phyloP scores from a whole-genome alignment of 1,140 invertebrate genomes.

The Watersipora subatra region DNA sequence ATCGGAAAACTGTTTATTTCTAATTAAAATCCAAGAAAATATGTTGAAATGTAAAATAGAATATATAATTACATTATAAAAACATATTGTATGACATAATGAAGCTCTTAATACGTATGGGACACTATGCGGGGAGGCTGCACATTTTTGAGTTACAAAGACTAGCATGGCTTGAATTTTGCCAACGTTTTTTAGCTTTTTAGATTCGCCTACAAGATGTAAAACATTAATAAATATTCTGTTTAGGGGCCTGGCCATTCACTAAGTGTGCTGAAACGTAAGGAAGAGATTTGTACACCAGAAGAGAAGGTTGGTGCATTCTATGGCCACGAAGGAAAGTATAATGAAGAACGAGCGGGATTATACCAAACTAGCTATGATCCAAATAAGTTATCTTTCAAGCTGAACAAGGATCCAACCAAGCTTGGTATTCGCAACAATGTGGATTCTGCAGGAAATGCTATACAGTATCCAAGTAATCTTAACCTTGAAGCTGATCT shows the following conservation, averaged over 20 bases:
- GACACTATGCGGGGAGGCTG: too few species aligned
- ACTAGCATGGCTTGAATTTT: too few species aligned
- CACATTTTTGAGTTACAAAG: too few species aligned
- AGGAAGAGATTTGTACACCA: conserved; percentile 17
- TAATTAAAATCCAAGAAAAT: too few species aligned
- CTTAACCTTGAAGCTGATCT: conserved; percentile 22
- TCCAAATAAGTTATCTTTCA: conserved; percentile 21
- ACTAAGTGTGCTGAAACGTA: conserved; percentile 21
- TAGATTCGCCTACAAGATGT: too few species aligned
- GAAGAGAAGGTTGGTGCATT: conserved; percentile 24
- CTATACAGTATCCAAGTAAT: conserved; percentile 19
- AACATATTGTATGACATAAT: too few species aligned
- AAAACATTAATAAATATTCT: too few species aligned
- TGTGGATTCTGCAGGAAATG: conserved; percentile 22
- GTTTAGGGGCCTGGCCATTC: conserved; percentile 21
- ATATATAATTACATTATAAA: too few species aligned
- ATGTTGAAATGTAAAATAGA: too few species aligned
- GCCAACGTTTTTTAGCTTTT: too few species aligned
- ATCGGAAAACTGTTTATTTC: too few species aligned
- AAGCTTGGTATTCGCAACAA: conserved; percentile 23
- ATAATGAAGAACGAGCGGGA: conserved; percentile 31
- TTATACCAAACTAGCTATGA: conserved; percentile 33
- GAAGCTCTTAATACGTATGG: too few species aligned
- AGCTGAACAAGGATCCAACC: conserved; percentile 14
- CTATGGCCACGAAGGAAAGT: conserved; percentile 31